Conservation (phyloP, 2,888 invertebrate genomes). For the Iphiclides podalirius region DNA sequence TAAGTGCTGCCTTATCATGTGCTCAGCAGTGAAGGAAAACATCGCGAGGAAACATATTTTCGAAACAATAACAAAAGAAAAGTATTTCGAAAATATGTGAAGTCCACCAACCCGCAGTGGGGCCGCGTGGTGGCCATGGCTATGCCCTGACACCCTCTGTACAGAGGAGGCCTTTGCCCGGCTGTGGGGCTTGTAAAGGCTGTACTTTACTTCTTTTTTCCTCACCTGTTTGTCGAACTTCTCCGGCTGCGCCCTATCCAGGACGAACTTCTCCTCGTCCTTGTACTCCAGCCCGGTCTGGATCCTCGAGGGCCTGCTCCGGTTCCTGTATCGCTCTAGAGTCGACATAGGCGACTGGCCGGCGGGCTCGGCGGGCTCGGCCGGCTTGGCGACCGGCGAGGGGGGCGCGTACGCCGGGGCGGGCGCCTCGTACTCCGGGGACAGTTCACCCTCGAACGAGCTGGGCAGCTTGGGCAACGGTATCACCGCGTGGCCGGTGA, state of each 20-base stretch:
- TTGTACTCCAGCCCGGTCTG: constrained; percentile 53
- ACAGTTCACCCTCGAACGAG: constrained; percentile 62
- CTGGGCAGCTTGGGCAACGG: constrained; percentile 83
- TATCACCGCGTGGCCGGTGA: constrained; percentile 82
- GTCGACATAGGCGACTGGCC: constrained; percentile 64
- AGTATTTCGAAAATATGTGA: too few relatives aligned
- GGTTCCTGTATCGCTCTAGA: constrained; percentile 67
- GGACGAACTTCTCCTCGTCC: constrained; percentile 85
- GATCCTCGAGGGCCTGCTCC: constrained; percentile 62
- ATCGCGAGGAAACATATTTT: too few relatives aligned
- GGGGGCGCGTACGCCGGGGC: constrained; percentile 56
- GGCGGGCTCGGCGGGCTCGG: not conserved
- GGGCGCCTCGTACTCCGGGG: constrained; percentile 60
- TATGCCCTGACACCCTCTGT: too few relatives aligned
- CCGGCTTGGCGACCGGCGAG: constrained; percentile 57
- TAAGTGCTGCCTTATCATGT: too few relatives aligned
- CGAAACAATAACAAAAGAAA: too few relatives aligned
- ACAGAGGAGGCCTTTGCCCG: too few relatives aligned
- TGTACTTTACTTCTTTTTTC: too few relatives aligned
- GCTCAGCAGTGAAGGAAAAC: too few relatives aligned
- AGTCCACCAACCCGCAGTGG: too few relatives aligned
- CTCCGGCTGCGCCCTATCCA: constrained; percentile 83
- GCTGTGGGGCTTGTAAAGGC: too few relatives aligned
- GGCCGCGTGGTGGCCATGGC: too few relatives aligned
- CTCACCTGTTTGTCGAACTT: constrained; percentile 72